Percentiles rank a stretch among this genome's conserved stretches.
Conservation (phyloP, 1,140 invertebrate genomes). For the Lethrus apterus region DNA sequence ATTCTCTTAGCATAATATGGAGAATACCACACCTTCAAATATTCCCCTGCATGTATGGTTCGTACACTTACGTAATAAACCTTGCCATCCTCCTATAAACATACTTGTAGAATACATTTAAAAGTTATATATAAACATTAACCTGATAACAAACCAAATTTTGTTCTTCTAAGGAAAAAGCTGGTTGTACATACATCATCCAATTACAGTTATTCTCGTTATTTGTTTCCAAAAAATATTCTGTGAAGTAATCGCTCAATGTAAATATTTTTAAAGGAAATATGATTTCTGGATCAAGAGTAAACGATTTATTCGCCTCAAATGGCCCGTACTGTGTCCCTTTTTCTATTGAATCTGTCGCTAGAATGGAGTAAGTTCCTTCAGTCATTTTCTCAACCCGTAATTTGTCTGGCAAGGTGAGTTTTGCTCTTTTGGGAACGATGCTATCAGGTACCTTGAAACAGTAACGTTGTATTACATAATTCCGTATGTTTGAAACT, state of each 20-base stretch:
- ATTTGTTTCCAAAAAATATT: constrained; percentile 47
- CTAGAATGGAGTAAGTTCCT: constrained; percentile 22
- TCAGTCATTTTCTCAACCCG: constrained; percentile 30
- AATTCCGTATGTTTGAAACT: neutral
- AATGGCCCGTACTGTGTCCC: constrained; percentile 38
- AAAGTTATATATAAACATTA: constrained; percentile 10
- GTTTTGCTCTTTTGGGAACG: constrained; percentile 31
- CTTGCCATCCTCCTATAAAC: constrained; percentile 43
- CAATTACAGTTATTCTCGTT: constrained; percentile 54
- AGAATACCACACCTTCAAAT: constrained; percentile 56
- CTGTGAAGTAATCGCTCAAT: constrained; percentile 26
- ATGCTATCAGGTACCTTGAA: constrained; percentile 31
- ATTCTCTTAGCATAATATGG: constrained; percentile 44
- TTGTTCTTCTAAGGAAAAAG: constrained; percentile 43
- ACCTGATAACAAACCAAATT: constrained; percentile 62
- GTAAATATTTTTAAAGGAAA: constrained; percentile 38
- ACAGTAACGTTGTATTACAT: constrained; percentile 7
- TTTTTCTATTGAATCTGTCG: constrained; percentile 23
- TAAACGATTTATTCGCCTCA: constrained; percentile 30
- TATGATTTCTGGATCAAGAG: constrained; percentile 28
- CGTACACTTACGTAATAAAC: constrained; percentile 54
- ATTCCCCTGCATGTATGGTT: constrained; percentile 47
- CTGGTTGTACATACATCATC: constrained; percentile 54
- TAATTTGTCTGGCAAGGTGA: constrained; percentile 32
- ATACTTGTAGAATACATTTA: constrained; percentile 6